Percentiles rank a stretch among this genome's conserved stretches.
Evolutionary conservation across 2,888 invertebrate genomes (phyloP).

Genomic region (Conistra vaccinii): DNA sequence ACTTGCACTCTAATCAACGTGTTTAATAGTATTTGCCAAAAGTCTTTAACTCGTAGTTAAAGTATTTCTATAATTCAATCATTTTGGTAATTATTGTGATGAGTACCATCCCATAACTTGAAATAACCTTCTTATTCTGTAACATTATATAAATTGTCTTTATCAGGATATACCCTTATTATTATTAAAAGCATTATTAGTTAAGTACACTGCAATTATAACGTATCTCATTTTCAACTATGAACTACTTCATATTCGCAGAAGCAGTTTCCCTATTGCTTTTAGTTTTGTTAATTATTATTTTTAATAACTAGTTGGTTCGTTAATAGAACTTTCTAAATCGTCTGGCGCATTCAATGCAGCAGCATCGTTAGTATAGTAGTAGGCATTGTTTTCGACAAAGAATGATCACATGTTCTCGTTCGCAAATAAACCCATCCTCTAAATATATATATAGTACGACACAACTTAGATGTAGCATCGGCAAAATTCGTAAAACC

Average conservation of each 20-base stretch:
- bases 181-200: not conserved
- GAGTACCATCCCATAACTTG: not conserved
- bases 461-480: too few species aligned
- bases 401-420: not conserved
- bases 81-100: not conserved
- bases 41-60: slow-evolving; percentile 18
- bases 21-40: slow-evolving; percentile 32
- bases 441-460: not conserved
- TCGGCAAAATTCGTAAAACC: too few species aligned
- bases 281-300: not conserved
- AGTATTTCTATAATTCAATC: not conserved
- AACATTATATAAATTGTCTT: not conserved
- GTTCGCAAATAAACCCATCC: not conserved
- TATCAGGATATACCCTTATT: not conserved
- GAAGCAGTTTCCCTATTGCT: not conserved
- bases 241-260: not conserved
- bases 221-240: not conserved
- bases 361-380: not conserved
- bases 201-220: too few species aligned
- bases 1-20: slow-evolving; percentile 30
- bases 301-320: not conserved
- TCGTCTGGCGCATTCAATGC: not conserved
- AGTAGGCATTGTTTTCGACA: not conserved
- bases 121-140: not conserved
- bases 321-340: not conserved